Evolutionary conservation across 2,888 invertebrate genomes (phyloP).

Genomic region (Nephrotoma flavescens): DNA sequence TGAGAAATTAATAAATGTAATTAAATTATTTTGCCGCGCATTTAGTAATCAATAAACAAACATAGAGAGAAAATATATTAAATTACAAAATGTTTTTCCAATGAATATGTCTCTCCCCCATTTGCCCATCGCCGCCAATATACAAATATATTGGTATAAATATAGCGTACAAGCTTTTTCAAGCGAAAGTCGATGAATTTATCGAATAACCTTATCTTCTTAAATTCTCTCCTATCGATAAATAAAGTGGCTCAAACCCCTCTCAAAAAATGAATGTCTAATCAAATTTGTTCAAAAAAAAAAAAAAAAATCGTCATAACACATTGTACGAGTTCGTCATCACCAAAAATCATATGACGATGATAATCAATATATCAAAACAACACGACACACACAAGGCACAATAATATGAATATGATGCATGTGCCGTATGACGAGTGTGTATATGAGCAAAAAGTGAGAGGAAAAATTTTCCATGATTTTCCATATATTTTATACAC

Average conservation of each 20-base stretch:
- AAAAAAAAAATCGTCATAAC: neutral
- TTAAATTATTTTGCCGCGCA: neutral
- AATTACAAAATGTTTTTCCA: neutral
- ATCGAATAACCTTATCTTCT: neutral
- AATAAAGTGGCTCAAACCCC: neutral
- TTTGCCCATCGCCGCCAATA: neutral
- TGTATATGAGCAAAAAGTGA: neutral
- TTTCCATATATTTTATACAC: neutral
- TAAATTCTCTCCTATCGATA: neutral
- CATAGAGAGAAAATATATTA: neutral
- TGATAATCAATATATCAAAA: neutral
- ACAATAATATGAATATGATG: neutral
- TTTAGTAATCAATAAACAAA: neutral
- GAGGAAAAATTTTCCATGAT: neutral
- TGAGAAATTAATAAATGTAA: neutral
- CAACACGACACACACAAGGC: neutral
- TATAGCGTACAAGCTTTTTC: neutral
- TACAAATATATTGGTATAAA: neutral
- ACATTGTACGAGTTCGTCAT: neutral
- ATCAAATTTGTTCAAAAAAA: neutral
- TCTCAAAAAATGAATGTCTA: neutral
- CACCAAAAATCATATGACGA: neutral
- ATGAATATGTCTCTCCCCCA: neutral
- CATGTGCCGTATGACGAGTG: neutral
- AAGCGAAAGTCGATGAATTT: neutral